A percentile compares a stretch with the other conserved stretches of the same genome.
Evolutionary conservation across 2,113 vertebrate species (phyloP).

Genomic region (Sinocyclocheilus rhinocerous): DNA sequence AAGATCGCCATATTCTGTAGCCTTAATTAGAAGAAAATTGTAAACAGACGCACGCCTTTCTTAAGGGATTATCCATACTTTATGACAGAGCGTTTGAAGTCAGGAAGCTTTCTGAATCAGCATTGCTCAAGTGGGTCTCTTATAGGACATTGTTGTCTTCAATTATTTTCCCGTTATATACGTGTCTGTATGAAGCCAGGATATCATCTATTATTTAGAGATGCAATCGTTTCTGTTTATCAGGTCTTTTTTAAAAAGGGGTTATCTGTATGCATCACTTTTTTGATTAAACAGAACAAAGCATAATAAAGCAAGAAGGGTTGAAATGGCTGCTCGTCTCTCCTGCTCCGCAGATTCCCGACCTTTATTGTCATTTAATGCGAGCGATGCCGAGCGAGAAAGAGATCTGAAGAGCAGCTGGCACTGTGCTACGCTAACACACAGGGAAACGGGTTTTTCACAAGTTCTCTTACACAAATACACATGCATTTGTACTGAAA

Average conservation of each 20-base stretch:
- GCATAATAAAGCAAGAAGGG: slow-evolving; percentile 73
- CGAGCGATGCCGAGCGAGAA: slow-evolving; percentile 68
- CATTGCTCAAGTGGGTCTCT: slow-evolving; percentile 71
- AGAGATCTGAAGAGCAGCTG: slow-evolving; percentile 73
- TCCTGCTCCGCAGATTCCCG: slow-evolving; percentile 63
- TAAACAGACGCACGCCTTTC: slow-evolving; percentile 74
- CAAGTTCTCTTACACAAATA: slow-evolving; percentile 56
- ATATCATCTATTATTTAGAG: slow-evolving; percentile 84
- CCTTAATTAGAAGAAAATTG: slow-evolving; percentile 79
- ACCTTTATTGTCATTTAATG: slow-evolving; percentile 76
- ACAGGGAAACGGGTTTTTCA: slow-evolving; percentile 58
- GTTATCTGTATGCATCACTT: slow-evolving; percentile 71
- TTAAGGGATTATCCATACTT: slow-evolving; percentile 79
- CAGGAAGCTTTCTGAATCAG: slow-evolving; percentile 78
- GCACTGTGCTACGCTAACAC: slow-evolving; percentile 30
- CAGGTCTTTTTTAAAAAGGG: slow-evolving; percentile 69
- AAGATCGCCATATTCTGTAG: slow-evolving; percentile 71
- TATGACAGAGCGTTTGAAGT: slow-evolving; percentile 82
- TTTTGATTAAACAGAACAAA: slow-evolving; percentile 81
- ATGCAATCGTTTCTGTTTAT: slow-evolving; percentile 80
- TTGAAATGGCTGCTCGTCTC: slow-evolving; percentile 72
- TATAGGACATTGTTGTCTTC: slow-evolving; percentile 82
- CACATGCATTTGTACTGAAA: slow-evolving; percentile 47
- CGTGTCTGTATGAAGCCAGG: slow-evolving; percentile 72
- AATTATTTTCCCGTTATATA: slow-evolving; percentile 80